These are phyloP conservation scores for Bergia sp. DNA, from an alignment of 92 coral and sea anemone species.

Conservation along the genomic window DNA sequence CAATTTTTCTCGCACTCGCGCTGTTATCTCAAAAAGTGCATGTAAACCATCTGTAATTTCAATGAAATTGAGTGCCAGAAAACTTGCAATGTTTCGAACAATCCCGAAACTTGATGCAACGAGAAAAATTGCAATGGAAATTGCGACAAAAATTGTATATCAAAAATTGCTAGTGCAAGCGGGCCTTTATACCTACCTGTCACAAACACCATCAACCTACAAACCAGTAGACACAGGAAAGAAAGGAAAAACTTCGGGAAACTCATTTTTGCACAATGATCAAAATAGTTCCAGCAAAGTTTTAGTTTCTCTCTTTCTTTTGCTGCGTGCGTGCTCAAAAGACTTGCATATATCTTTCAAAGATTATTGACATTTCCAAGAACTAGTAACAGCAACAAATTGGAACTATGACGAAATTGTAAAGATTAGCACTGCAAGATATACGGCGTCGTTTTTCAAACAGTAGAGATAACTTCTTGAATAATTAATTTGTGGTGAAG, in stretches of 20 bases:
- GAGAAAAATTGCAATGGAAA: no score
- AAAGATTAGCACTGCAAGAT: neutral
- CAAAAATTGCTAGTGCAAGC: no score
- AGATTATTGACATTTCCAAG: neutral
- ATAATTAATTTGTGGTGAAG: conserved; percentile 20
- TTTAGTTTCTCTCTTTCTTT: neutral
- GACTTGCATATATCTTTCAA: neutral
- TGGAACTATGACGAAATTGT: neutral
- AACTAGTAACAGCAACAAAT: neutral
- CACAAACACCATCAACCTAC: neutral
- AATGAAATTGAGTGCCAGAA: no score
- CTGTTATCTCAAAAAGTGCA: no score
- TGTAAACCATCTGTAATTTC: no score
- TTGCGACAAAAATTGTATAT: no score
- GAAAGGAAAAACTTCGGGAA: neutral
- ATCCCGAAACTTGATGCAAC: no score
- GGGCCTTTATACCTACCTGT: neutral
- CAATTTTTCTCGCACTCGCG: no score
- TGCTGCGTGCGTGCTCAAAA: neutral
- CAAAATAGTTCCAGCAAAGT: neutral
- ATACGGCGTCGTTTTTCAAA: conserved; percentile 4
- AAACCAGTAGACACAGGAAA: neutral
- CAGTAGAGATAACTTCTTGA: neutral
- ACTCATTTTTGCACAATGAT: neutral
- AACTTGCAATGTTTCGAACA: no score